Percentiles rank a stretch among this genome's conserved stretches.
phyloP scores from a whole-genome alignment of 2,888 invertebrate genomes.

The Dasypogon diadema region DNA sequence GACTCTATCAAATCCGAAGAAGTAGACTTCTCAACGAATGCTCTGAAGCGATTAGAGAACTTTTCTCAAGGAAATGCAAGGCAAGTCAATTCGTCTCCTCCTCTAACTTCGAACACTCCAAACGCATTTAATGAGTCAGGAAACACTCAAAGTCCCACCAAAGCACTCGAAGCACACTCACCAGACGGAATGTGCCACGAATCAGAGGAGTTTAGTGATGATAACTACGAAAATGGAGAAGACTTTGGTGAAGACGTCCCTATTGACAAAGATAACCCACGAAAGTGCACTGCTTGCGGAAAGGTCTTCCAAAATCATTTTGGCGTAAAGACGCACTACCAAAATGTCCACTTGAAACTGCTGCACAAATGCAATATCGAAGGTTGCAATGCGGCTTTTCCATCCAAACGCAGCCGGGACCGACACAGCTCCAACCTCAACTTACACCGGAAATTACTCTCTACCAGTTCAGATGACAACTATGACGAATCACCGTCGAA shows the following conservation, averaged over 20 bases:
- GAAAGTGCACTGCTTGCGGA: slow-evolving; percentile 91
- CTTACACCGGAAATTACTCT: slow-evolving; percentile 89
- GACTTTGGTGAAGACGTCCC: slow-evolving; percentile 83
- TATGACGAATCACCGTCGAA: slow-evolving; percentile 67
- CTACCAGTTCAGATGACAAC: slow-evolving; percentile 73
- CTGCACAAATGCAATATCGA: slow-evolving; percentile 96
- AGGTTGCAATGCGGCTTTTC: slow-evolving; percentile 94
- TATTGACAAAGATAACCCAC: slow-evolving; percentile 90
- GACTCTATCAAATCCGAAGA: not conserved
- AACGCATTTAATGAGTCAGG: slow-evolving; percentile 10
- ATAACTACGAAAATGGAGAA: slow-evolving; percentile 79
- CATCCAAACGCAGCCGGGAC: slow-evolving; percentile 92
- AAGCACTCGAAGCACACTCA: slow-evolving; percentile 72
- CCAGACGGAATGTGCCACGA: slow-evolving; percentile 74
- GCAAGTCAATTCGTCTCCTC: slow-evolving; percentile 61
- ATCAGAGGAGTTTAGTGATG: slow-evolving; percentile 74
- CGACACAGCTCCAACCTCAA: slow-evolving; percentile 92
- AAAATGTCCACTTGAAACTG: slow-evolving; percentile 93
- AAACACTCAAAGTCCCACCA: slow-evolving; percentile 72
- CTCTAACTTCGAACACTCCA: not conserved
- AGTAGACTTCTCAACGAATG: not conserved
- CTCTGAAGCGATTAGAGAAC: slow-evolving; percentile 75
- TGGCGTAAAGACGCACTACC: slow-evolving; percentile 93
- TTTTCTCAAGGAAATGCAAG: slow-evolving; percentile 83
- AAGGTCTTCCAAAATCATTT: slow-evolving; percentile 95